A percentile compares a stretch with the other conserved stretches of the same genome.
Evolutionary conservation across 2,797 vertebrate genomes (phyloP).

Genomic region (Trachops cirrhosus): DNA sequence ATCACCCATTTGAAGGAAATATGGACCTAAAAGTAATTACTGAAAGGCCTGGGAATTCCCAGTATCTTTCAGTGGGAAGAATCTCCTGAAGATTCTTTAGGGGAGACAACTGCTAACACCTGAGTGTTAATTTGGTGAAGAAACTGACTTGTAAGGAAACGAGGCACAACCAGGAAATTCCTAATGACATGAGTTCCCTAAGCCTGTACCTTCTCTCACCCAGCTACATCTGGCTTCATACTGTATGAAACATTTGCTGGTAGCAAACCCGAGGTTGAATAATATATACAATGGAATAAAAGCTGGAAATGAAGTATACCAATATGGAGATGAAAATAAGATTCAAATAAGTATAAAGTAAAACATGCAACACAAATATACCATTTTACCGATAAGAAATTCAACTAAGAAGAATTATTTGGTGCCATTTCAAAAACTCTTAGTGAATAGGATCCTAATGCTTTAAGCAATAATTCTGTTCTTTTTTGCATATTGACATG

Average conservation of each 20-base stretch:
- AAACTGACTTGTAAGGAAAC: neutral
- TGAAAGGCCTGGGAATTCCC: neutral
- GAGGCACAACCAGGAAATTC: neutral
- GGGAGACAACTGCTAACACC: neutral
- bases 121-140: neutral
- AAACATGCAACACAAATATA: neutral
- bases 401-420: slow-evolving; percentile 33
- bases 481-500: slow-evolving; percentile 57
- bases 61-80: neutral
- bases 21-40: neutral
- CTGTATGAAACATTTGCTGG: neutral
- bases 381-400: neutral
- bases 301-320: neutral
- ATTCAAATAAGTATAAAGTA: neutral
- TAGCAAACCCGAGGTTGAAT: neutral
- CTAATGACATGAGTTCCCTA: neutral
- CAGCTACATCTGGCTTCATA: neutral
- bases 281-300: neutral
- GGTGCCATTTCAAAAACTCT: slow-evolving; percentile 39
- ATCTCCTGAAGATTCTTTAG: neutral
- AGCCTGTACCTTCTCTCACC: neutral
- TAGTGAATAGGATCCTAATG: slow-evolving; percentile 9
- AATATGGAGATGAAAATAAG: slow-evolving; percentile 12
- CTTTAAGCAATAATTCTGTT: slow-evolving; percentile 71
- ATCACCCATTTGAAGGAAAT: neutral